Percentiles rank a stretch among this genome's conserved stretches.
phyloP scores from a whole-genome alignment of 2,888 invertebrate species.

The Leuctra nigra region DNA sequence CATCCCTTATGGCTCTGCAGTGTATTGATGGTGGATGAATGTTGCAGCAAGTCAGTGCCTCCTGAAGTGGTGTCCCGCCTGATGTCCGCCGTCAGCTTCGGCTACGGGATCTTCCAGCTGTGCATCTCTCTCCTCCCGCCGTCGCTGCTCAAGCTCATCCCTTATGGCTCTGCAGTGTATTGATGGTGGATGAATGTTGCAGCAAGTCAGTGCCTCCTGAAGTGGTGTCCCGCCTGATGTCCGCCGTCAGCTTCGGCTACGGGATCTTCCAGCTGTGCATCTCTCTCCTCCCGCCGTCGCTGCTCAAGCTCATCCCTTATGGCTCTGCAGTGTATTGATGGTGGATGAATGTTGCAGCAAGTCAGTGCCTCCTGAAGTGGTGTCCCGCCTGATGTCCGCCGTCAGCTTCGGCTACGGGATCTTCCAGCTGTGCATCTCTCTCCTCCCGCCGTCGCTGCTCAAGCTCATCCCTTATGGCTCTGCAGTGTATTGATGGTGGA shows the following conservation, averaged over 20 bases:
- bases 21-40: too few relatives aligned
- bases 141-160: conserved; percentile 51
- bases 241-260: conserved; percentile 62
- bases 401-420: conserved; percentile 66
- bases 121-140: conserved; percentile 60
- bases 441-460: conserved; percentile 57
- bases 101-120: conserved; percentile 62
- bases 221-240: conserved; percentile 52
- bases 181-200: too few relatives aligned
- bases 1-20: too few relatives aligned
- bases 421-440: conserved; percentile 59
- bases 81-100: conserved; percentile 61
- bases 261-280: conserved; percentile 62
- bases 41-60: too few relatives aligned
- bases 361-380: too few relatives aligned
- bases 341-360: too few relatives aligned
- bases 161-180: too few relatives aligned
- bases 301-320: conserved; percentile 52
- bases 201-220: too few relatives aligned
- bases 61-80: conserved; percentile 49
- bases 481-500: too few relatives aligned
- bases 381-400: conserved; percentile 54
- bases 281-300: conserved; percentile 57
- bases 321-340: too few relatives aligned
- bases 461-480: conserved; percentile 51